Percentiles rank a stretch among this genome's conserved stretches.
phyloP scores from a whole-genome alignment of 2,888 invertebrate genomes.

The Neoscelio sp. region DNA sequence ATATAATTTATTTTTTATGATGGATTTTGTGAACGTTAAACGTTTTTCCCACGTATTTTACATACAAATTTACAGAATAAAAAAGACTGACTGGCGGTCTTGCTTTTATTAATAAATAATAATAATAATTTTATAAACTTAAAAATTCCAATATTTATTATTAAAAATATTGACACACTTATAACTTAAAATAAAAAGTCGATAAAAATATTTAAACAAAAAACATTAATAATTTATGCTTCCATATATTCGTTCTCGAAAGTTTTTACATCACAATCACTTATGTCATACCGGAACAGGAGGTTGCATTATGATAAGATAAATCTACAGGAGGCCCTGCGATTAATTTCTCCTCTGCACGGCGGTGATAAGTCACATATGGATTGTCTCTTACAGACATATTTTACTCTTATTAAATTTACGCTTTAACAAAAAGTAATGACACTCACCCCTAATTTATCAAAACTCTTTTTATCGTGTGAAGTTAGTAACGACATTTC shows the following conservation, averaged over 20 bases:
- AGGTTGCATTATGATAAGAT: constrained; percentile 80
- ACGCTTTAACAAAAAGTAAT: not conserved
- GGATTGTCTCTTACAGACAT: constrained; percentile 58
- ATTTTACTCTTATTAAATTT: constrained; percentile 38
- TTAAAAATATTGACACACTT: too few species aligned
- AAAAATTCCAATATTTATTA: too few species aligned
- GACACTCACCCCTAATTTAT: constrained; percentile 7
- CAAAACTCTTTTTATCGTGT: not conserved
- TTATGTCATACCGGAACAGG: constrained; percentile 40
- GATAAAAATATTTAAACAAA: too few species aligned
- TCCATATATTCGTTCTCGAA: too few species aligned
- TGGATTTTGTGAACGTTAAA: too few species aligned
- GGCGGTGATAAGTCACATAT: constrained; percentile 70
- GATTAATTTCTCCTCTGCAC: constrained; percentile 74
- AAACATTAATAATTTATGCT: too few species aligned
- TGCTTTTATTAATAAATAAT: too few species aligned
- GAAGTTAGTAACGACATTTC: constrained; percentile 23
- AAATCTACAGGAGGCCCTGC: constrained; percentile 82
- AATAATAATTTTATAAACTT: too few species aligned
- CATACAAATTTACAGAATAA: too few species aligned
- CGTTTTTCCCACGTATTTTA: too few species aligned
- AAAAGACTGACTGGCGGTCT: too few species aligned
- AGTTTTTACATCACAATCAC: not conserved
- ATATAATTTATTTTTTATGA: not conserved
- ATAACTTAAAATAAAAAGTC: too few species aligned